Evolutionary conservation across 2,113 vertebrate species (phyloP).

Genomic region (Psittacula cyanocephala): DNA sequence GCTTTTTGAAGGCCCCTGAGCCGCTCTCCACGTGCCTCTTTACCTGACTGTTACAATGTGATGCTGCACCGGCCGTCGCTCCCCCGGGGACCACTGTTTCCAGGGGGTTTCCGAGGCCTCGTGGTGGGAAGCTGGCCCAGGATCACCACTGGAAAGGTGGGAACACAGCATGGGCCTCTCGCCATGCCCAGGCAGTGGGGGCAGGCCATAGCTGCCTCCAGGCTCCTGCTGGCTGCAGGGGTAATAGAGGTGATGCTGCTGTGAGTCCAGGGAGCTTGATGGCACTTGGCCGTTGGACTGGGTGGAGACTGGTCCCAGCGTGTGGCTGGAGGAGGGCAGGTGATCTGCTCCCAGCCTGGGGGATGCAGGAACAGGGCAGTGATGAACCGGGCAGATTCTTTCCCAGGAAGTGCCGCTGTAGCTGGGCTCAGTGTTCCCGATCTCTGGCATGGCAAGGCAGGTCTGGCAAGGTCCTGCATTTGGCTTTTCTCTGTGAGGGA

Average conservation of each 20-base stretch:
- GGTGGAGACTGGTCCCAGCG: conserved; percentile 35
- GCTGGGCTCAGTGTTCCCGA: conserved; percentile 55
- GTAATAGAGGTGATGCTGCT: conserved; percentile 53
- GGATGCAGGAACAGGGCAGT: conserved; percentile 71
- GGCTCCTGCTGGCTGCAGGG: conserved; percentile 69
- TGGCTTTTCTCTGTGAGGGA: conserved; percentile 42
- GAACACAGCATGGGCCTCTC: conserved; percentile 71
- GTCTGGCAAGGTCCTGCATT: conserved; percentile 62
- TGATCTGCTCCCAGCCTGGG: conserved; percentile 23
- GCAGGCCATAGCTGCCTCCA: conserved; percentile 50
- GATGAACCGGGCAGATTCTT: conserved; percentile 74
- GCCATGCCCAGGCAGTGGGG: conserved; percentile 60
- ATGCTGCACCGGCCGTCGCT: conserved; percentile 77
- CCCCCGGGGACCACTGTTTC: conserved; percentile 82
- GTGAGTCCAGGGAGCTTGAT: conserved; percentile 49
- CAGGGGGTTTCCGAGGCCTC: conserved; percentile 72
- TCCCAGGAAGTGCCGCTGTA: conserved; percentile 64
- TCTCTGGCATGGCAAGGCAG: conserved; percentile 61
- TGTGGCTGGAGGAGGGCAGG: conserved; percentile 57
- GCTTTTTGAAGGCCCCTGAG: background rate
- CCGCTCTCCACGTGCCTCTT: rapidly evolving
- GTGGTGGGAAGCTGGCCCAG: conserved; percentile 68
- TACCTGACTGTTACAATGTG: conserved; percentile 90
- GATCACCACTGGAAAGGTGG: conserved; percentile 71
- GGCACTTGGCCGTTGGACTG: conserved; percentile 71